Percentiles rank a stretch among this genome's conserved stretches.
These are phyloP conservation scores for Neodiprion lecontei DNA, from an alignment of 1,140 invertebrate species.

Conservation along the genomic window DNA sequence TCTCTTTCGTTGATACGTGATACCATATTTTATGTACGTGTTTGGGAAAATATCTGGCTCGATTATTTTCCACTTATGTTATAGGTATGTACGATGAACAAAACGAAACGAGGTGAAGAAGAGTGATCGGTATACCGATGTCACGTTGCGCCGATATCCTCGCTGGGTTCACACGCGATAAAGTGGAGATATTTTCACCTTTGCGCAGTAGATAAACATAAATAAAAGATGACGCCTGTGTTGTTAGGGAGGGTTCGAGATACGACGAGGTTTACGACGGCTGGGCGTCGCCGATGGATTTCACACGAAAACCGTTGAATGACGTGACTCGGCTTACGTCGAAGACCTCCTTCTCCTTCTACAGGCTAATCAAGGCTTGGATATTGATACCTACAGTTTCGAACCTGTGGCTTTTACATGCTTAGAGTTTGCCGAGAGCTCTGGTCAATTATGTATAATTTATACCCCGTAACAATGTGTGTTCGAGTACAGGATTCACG, in stretches of 20 bases:
- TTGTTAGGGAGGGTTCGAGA: neutral
- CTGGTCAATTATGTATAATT: too few relatives aligned
- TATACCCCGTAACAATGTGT: too few relatives aligned
- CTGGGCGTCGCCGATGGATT: slow-evolving; percentile 1
- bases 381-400: too few relatives aligned
- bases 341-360: too few relatives aligned
- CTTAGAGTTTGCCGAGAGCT: too few relatives aligned
- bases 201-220: slow-evolving; percentile 2
- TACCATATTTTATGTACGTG: too few relatives aligned
- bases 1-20: too few relatives aligned
- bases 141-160: neutral
- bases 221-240: neutral
- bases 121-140: neutral
- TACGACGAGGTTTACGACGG: neutral
- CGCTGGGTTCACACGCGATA: neutral
- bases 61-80: neutral
- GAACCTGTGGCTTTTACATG: too few relatives aligned
- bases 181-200: neutral
- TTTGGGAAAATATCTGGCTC: too few relatives aligned
- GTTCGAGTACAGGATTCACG: too few relatives aligned
- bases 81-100: neutral
- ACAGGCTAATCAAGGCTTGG: too few relatives aligned
- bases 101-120: neutral
- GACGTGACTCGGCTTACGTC: neutral
- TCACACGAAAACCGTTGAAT: neutral